phyloP scores from a whole-genome alignment of 2,888 invertebrate species.

The Nomada hirtipes region DNA sequence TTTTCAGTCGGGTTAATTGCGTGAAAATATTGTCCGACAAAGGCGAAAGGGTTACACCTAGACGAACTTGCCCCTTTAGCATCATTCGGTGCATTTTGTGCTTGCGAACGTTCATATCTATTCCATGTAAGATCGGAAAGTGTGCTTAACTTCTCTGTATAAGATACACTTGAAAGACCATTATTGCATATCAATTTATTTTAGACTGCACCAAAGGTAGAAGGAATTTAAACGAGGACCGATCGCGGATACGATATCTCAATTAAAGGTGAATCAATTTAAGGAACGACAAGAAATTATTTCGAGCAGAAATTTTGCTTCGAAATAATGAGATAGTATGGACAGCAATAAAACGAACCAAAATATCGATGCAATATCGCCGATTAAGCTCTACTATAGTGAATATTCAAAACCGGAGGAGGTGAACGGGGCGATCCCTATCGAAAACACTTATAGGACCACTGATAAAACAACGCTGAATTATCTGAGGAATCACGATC shows the following conservation, averaged over 20 bases:
- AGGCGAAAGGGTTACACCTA: conserved; percentile 5
- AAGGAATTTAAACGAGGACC: too few species aligned
- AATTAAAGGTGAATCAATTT: too few species aligned
- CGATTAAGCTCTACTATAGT: conserved; percentile 46
- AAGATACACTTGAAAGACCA: too few species aligned
- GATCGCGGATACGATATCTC: too few species aligned
- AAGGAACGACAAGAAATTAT: too few species aligned
- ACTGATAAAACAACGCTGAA: conserved; percentile 52
- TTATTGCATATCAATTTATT: too few species aligned
- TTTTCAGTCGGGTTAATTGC: conserved; percentile 47
- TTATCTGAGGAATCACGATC: conserved; percentile 59
- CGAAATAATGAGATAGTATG: conserved; percentile 8
- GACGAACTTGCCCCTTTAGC: neutral
- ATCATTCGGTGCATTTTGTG: neutral
- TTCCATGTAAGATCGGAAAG: too few species aligned
- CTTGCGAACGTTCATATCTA: neutral
- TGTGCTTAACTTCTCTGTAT: too few species aligned
- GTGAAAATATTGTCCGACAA: conserved; percentile 48
- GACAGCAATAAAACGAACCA: neutral
- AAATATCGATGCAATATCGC: conserved; percentile 38
- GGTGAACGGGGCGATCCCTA: conserved; percentile 20
- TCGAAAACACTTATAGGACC: conserved; percentile 47
- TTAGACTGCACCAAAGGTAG: too few species aligned
- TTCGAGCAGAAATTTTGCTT: too few species aligned
- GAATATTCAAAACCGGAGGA: conserved; percentile 10